phyloP scores from a whole-genome alignment of 2,888 invertebrate genomes.

The Lasius fuliginosus region DNA sequence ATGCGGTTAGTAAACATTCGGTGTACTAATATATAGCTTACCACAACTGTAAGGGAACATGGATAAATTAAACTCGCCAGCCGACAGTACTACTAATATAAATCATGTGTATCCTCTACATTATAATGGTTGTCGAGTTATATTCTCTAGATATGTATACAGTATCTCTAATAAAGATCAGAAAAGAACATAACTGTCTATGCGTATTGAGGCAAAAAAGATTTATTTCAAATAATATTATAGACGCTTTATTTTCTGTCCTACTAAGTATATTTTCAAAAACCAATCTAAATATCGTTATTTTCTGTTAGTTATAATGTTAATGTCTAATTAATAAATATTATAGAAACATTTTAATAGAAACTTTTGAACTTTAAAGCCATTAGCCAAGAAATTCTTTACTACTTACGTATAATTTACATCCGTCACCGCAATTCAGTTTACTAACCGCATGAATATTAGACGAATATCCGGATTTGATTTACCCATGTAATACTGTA shows the following conservation, averaged over 20 bases:
- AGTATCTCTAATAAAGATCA: background rate
- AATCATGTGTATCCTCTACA: background rate
- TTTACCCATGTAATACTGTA: conserved; percentile 14
- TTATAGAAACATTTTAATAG: background rate
- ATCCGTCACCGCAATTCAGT: conserved; percentile 33
- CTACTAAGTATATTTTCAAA: background rate
- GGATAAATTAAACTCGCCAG: conserved; percentile 27
- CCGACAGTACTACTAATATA: background rate
- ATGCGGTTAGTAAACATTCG: conserved; percentile 40
- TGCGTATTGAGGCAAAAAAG: background rate
- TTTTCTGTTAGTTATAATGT: background rate
- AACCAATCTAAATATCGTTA: background rate
- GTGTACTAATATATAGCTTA: conserved; percentile 24
- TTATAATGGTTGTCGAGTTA: conserved; percentile 22
- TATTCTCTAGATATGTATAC: background rate
- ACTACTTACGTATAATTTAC: conserved; percentile 25
- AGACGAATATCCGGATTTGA: conserved; percentile 41
- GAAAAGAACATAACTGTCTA: background rate
- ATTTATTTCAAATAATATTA: background rate
- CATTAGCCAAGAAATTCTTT: conserved; percentile 10
- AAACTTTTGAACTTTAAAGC: background rate
- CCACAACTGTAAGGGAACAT: conserved; percentile 10
- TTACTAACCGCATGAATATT: conserved; percentile 42
- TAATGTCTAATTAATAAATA: background rate
- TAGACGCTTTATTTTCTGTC: background rate